These are phyloP conservation scores for Propithecus deckenii DNA, from an alignment of 2,797 vertebrate species.

Conservation along the genomic window DNA sequence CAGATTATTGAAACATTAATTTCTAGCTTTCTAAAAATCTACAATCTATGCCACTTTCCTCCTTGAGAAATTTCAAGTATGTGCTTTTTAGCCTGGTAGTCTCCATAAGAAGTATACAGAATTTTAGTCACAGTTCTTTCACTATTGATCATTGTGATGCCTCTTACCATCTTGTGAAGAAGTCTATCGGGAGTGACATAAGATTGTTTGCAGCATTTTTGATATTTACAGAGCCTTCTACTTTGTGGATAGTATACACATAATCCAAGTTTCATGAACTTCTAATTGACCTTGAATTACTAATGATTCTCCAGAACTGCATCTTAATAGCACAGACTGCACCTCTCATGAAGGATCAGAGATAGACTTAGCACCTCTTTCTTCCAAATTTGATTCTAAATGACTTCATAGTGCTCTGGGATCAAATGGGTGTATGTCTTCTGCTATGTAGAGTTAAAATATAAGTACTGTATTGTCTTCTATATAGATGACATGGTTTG, in stretches of 20 bases:
- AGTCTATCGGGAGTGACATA: not conserved
- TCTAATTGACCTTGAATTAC: not conserved
- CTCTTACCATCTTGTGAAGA: not conserved
- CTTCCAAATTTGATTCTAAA: too few species aligned
- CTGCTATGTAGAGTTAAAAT: not conserved
- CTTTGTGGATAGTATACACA: not conserved
- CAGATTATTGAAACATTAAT: not conserved
- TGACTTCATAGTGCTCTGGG: too few species aligned
- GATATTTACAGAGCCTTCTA: not conserved
- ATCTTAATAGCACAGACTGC: too few species aligned
- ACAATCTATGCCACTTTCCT: not conserved
- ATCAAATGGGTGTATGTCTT: not conserved
- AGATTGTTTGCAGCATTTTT: not conserved
- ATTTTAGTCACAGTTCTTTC: not conserved
- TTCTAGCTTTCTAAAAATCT: not conserved
- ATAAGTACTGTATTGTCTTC: not conserved
- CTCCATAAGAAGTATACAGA: not conserved
- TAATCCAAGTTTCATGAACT: not conserved
- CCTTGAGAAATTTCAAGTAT: not conserved
- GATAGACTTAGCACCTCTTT: too few species aligned
- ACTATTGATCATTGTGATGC: not conserved
- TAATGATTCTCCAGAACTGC: not conserved
- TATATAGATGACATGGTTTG: not conserved
- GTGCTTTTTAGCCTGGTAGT: not conserved
- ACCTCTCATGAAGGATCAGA: too few species aligned